Evolutionary conservation across 64 coral and sea anemone genomes (phyloP), one percentile per base, ranked within the genome.

Genomic region (Montipora foliosa): DNA sequence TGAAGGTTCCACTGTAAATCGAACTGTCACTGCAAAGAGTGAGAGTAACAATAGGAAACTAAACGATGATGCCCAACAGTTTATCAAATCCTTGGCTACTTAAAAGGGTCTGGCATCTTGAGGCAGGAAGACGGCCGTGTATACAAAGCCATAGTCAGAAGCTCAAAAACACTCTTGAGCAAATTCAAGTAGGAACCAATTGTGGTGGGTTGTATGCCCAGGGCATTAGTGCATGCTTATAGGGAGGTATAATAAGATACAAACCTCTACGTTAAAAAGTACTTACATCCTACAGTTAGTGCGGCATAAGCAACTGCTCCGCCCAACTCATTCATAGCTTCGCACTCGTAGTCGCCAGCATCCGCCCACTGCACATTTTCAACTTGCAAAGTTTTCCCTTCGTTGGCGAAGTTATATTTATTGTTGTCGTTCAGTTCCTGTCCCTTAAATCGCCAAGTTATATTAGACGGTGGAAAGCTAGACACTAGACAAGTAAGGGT

Each of bases 401-500:
- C 55, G 16, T 82, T 5, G 21, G 79, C 20, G 15, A 85, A 20
- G 6, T 47, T 79, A 51, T 52, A 88, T 53, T 67, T 61, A 10
- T 14, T 49, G 81, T 11, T 17, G 17, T 50, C 2, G 19, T 22
- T 16, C 20, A 97, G n/a, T 25, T 77, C 48, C 11, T 51, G 52
- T 13, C 87, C 80, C 16, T 97, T 69, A 17, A 67, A 78, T 72
- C 81, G 90, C 95, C 95, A 97, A 1, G 95, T 97, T 50, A 92
- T 88, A 48, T 97, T 97, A 4, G 95, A 89, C 68, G 83, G 76
- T 20, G 95, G 95, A 79, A 59, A 92, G 64, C 95, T 97, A 19
- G 75, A 76, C 1, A 94, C 89, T 7, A 49, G 49, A 79, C 95
- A 97, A 10, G 29, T 25, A 19, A 97, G 49, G 20, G 29, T 91